Base-by-base conservation (phyloP, 1,140 invertebrate species). In the Artemia franciscana region DNA sequence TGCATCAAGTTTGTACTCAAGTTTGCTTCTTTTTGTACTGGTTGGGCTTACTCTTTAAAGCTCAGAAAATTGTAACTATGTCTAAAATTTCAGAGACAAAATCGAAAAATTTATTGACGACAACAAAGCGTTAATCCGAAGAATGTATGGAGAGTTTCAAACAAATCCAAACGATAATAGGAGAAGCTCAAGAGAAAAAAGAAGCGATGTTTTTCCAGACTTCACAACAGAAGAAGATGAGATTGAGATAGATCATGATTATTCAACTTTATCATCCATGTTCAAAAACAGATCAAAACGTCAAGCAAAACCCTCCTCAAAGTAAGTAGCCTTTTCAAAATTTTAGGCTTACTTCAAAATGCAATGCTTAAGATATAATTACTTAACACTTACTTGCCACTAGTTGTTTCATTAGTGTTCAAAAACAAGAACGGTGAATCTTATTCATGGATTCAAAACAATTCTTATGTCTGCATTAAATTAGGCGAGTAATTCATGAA, bases 101-200 rank as follows among this genome's bases (percentile, higher is more conserved):
- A 92, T 92, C 71, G 87, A 91, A 69, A 77, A 78, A 64, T 92
- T 91, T 72, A 92, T 92, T 68, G 88, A 92, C 67, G 88, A 92
- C 69, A 92, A 92, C 72, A 91, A 91, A 74, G 88, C 89, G 7
- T 69, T 92, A 65, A 91, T 91, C 79, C 84, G 86, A 69, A 76
- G 89, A 62, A 92, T 92, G 89, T 91, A 91, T 67, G 88, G 88
- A 3, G 85, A 88, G 65, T 90, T 91, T 68, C 79, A 81, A 65
- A 80, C 81, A 75, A 70, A 66, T 72, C 72, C 51, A 51, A 66
- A 12, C 62, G 66, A 51, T 51, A 51, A 18, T 3, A 51, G 39
- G 39, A 12, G 39, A 51, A 15, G 12, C 12, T 51, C 39, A 51
- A 51, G 39, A 3, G 21, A 51, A 3, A 51, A 51, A 51, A 12